Conservation (phyloP, 2,888 invertebrate genomes). For the Himalopsyche kuldschensis region DNA sequence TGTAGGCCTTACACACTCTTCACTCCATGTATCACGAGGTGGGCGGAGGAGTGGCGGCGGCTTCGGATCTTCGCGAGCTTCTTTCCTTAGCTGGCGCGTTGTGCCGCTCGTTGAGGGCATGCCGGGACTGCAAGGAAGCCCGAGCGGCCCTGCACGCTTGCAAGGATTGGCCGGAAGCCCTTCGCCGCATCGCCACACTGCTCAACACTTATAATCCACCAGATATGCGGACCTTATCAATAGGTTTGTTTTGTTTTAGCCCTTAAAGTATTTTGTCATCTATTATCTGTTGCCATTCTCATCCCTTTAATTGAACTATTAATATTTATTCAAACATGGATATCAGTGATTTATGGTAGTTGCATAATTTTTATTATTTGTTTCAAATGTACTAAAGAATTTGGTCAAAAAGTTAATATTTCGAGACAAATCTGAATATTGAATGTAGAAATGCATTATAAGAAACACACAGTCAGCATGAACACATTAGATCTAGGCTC, state of each 20-base stretch:
- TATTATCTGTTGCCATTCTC: too few relatives aligned
- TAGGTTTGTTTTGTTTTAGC: slow-evolving; percentile 67
- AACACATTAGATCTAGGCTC: too few relatives aligned
- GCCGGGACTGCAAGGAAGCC: slow-evolving; percentile 68
- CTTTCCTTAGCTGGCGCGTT: slow-evolving; percentile 76
- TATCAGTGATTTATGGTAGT: too few relatives aligned
- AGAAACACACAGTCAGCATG: too few relatives aligned
- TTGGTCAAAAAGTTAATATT: too few relatives aligned
- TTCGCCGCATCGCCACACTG: slow-evolving; percentile 83
- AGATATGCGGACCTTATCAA: slow-evolving; percentile 77
- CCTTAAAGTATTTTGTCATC: too few relatives aligned
- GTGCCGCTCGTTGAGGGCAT: slow-evolving; percentile 70
- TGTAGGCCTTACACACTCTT: slow-evolving; percentile 83
- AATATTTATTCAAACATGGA: too few relatives aligned
- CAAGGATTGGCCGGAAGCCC: slow-evolving; percentile 87
- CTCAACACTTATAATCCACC: slow-evolving; percentile 87
- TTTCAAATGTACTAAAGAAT: too few relatives aligned
- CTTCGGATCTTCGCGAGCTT: slow-evolving; percentile 81
- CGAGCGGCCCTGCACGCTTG: slow-evolving; percentile 67
- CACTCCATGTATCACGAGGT: slow-evolving; percentile 95
- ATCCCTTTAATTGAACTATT: too few relatives aligned
- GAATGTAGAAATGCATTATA: too few relatives aligned
- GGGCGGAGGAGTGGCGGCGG: slow-evolving; percentile 80
- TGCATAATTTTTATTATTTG: too few relatives aligned
- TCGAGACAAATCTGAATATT: too few relatives aligned